A percentile compares a stretch with the other conserved stretches of the same genome.
phyloP scores from a whole-genome alignment of 2,797 vertebrate genomes.

The Gadopsis bispinosus region DNA sequence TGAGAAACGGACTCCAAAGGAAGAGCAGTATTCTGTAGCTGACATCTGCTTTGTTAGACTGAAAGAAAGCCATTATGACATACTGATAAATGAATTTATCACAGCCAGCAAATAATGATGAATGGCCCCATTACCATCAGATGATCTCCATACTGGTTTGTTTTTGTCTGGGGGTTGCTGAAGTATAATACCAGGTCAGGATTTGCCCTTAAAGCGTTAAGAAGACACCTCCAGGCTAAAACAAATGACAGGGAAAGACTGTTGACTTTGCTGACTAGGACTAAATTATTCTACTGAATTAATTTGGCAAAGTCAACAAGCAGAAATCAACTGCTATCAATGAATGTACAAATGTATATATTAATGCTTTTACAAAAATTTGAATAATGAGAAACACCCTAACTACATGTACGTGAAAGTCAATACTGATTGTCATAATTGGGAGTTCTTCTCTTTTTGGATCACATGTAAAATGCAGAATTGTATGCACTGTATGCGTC shows the following conservation, averaged over 20 bases:
- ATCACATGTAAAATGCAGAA: neutral
- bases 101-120: conserved; percentile 55
- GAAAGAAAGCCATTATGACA: conserved; percentile 32
- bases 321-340: neutral
- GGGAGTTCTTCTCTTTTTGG: neutral
- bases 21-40: conserved; percentile 23
- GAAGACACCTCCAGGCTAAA: conserved; percentile 67
- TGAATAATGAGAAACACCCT: neutral
- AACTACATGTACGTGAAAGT: neutral
- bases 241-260: conserved; percentile 57
- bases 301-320: conserved; percentile 22
- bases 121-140: conserved; percentile 60
- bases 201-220: conserved; percentile 65
- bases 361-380: neutral
- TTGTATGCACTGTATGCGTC: neutral
- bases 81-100: conserved; percentile 57
- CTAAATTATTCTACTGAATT: conserved; percentile 19
- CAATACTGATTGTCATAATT: neutral
- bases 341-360: neutral
- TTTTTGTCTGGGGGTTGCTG: conserved; percentile 64
- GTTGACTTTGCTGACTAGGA: conserved; percentile 38
- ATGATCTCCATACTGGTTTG: conserved; percentile 61
- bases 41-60: conserved; percentile 52
- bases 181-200: conserved; percentile 56
- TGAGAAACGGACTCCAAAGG: conserved; percentile 49